phyloP scores from a whole-genome alignment of 2,888 invertebrate genomes.

The Lottia scabra region DNA sequence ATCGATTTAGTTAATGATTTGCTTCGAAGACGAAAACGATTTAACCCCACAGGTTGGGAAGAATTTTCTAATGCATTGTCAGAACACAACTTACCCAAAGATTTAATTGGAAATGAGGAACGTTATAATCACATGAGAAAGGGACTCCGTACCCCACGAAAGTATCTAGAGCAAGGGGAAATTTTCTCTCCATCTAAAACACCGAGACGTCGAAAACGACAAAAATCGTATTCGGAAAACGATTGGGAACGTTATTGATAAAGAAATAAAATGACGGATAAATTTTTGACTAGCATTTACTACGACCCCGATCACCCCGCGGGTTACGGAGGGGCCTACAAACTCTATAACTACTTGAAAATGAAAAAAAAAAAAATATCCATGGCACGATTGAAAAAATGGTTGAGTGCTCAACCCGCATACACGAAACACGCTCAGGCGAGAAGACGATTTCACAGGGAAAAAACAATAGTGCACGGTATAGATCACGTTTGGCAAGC shows the following conservation, averaged over 20 bases:
- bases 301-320: neutral
- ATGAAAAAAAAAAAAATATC: neutral
- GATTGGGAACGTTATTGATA: neutral
- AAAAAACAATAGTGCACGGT: conserved; percentile 26
- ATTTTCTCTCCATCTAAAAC: no score
- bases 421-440: neutral
- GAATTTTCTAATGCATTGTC: neutral
- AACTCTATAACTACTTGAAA: neutral
- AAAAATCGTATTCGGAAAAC: neutral
- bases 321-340: neutral
- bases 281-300: neutral
- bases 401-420: neutral
- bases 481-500: conserved; percentile 47
- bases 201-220: neutral
- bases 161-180: no score
- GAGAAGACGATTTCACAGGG: conserved; percentile 16
- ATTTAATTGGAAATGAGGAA: neutral
- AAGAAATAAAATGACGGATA: neutral
- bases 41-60: no score
- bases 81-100: neutral
- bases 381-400: neutral
- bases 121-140: neutral
- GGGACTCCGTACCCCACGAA: no score
- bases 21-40: neutral
- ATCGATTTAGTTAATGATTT: neutral